Conservation (phyloP, 2,888 invertebrate genomes). For the Elysia crispata region DNA sequence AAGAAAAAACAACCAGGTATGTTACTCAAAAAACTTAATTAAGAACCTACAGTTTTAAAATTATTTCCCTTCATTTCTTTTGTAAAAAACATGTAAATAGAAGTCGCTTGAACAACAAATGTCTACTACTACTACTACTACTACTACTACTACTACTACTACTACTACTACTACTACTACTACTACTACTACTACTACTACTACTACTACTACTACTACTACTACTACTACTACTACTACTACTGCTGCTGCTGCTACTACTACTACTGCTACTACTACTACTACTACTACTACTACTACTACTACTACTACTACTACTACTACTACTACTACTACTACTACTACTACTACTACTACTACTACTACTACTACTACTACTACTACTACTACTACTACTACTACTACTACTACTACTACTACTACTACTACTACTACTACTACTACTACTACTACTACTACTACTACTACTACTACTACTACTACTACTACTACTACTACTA, state of each 20-base stretch:
- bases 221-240: neutral
- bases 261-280: no score
- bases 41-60: no score
- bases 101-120: no score
- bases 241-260: no score
- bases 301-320: slow-evolving; percentile 24
- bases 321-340: slow-evolving; percentile 27
- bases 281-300: slow-evolving; percentile 29
- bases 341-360: slow-evolving; percentile 29
- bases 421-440: slow-evolving; percentile 29
- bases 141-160: slow-evolving; percentile 29
- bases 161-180: neutral
- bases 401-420: slow-evolving; percentile 2
- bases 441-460: neutral
- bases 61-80: no score
- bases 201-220: neutral
- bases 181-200: neutral
- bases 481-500: neutral
- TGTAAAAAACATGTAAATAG: no score
- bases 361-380: neutral
- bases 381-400: neutral
- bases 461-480: neutral
- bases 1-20: no score
- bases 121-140: slow-evolving; percentile 22
- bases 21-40: no score